Evolutionary conservation across 2,888 invertebrate species (phyloP).

Genomic region (Drosophila greeni): DNA sequence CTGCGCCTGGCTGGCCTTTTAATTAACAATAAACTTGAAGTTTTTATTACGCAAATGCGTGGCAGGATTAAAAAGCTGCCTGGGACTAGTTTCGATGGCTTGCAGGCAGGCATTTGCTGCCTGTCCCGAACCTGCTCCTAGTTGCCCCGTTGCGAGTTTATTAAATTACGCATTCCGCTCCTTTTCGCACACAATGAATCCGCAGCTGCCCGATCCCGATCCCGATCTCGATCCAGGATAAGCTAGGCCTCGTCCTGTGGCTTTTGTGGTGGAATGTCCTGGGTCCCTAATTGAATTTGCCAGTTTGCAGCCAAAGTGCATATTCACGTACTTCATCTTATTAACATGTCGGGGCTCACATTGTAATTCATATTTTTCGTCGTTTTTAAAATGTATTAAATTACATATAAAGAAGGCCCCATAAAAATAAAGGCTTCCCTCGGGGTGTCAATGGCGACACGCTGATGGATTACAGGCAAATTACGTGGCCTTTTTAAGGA

Average conservation of each 20-base stretch:
- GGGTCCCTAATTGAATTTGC: constrained; percentile 64
- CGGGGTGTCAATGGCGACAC: constrained; percentile 50
- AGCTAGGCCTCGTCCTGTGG: constrained; percentile 38
- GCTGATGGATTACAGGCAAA: constrained; percentile 69
- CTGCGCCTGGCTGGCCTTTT: constrained; percentile 51
- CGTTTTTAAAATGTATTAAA: constrained; percentile 40
- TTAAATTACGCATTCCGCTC: constrained; percentile 69
- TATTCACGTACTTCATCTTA: constrained; percentile 59
- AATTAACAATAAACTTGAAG: constrained; percentile 73
- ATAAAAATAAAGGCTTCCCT: constrained; percentile 19
- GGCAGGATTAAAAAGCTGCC: constrained; percentile 57
- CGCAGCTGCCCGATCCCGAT: constrained; percentile 42
- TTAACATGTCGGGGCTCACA: constrained; percentile 67
- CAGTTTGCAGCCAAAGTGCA: constrained; percentile 31
- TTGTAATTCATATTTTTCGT: constrained; percentile 61
- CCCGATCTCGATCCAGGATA: constrained; percentile 50
- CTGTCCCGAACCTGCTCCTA: constrained; percentile 39
- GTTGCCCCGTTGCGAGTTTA: constrained; percentile 49
- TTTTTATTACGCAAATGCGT: constrained; percentile 61
- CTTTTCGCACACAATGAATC: constrained; percentile 64
- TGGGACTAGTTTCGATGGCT: constrained; percentile 40
- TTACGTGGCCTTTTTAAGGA: constrained; percentile 37
- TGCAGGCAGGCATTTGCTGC: constrained; percentile 45
- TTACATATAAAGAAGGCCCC: constrained; percentile 9
- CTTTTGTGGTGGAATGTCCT: constrained; percentile 36